These are phyloP conservation scores for Salvelinus sp. DNA, from an alignment of 2,113 vertebrate species.

Conservation along the genomic window DNA sequence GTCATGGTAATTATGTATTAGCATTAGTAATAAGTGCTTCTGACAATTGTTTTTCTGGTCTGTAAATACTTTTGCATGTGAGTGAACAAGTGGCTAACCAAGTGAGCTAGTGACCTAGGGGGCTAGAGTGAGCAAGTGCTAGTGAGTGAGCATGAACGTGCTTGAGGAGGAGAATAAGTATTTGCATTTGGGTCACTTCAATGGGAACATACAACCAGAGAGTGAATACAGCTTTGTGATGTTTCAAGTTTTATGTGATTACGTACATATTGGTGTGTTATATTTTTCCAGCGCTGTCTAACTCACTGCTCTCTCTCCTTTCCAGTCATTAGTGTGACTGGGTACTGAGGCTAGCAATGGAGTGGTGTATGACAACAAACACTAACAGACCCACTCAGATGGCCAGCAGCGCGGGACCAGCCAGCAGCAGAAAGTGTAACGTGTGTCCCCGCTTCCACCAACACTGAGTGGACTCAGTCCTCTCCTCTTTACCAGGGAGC, in stretches of 20 bases:
- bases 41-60: too few species aligned
- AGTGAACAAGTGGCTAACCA: background rate
- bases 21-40: too few species aligned
- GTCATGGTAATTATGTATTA: too few species aligned
- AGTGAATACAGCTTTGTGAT: too few species aligned
- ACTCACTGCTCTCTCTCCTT: constrained; percentile 4
- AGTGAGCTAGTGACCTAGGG: background rate
- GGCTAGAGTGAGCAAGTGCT: background rate
- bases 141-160: background rate
- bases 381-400: constrained; percentile 45
- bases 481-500: constrained; percentile 58
- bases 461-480: constrained; percentile 59
- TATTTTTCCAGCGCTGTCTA: background rate
- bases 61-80: too few species aligned
- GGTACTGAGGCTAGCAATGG: constrained; percentile 66
- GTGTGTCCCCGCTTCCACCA: constrained; percentile 44
- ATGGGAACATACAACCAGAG: background rate
- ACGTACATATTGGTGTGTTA: background rate
- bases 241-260: too few species aligned
- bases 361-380: constrained; percentile 38
- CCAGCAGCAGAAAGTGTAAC: constrained; percentile 38
- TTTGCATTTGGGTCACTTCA: too few species aligned
- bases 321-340: constrained; percentile 45
- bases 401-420: constrained; percentile 25
- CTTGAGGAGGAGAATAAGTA: too few species aligned